Evolutionary conservation across 2,797 vertebrate genomes (phyloP).

Genomic region (Rhynchonycteris naso): DNA sequence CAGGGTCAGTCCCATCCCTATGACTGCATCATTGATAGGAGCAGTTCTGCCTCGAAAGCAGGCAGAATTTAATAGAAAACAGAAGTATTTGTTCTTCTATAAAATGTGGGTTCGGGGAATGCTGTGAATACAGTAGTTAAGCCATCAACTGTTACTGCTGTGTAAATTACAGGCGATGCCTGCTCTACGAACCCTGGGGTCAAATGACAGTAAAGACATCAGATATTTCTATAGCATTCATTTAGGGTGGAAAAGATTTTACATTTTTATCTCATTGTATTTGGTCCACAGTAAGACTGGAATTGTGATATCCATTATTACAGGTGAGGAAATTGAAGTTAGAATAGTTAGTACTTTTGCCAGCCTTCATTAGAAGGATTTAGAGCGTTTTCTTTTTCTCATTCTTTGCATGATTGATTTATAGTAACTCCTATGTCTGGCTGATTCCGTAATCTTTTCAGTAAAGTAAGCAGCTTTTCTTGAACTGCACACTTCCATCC

Average conservation of each 20-base stretch:
- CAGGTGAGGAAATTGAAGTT: not conserved
- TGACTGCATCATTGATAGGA: not conserved
- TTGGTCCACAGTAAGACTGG: not conserved
- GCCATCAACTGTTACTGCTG: not conserved
- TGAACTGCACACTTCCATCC: not conserved
- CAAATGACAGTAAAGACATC: not conserved
- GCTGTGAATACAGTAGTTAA: not conserved
- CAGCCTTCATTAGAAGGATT: not conserved
- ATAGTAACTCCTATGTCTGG: not conserved
- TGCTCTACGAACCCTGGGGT: not conserved
- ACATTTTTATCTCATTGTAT: not conserved
- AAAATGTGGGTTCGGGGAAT: not conserved
- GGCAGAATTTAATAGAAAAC: slow-evolving; percentile 23
- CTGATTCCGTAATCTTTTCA: slow-evolving; percentile 15
- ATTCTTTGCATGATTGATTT: not conserved
- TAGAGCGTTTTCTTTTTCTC: not conserved
- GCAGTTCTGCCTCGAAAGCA: slow-evolving; percentile 20
- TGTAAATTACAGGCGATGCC: not conserved
- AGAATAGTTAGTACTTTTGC: not conserved
- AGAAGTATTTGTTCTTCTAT: slow-evolving; percentile 1
- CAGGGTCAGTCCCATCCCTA: not conserved
- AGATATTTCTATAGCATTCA: not conserved
- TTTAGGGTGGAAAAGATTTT: not conserved
- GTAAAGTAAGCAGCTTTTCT: slow-evolving; percentile 5
- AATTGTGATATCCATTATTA: not conserved